Conservation (phyloP, 2,113 vertebrate genomes). For the Brachirus orientalis region DNA sequence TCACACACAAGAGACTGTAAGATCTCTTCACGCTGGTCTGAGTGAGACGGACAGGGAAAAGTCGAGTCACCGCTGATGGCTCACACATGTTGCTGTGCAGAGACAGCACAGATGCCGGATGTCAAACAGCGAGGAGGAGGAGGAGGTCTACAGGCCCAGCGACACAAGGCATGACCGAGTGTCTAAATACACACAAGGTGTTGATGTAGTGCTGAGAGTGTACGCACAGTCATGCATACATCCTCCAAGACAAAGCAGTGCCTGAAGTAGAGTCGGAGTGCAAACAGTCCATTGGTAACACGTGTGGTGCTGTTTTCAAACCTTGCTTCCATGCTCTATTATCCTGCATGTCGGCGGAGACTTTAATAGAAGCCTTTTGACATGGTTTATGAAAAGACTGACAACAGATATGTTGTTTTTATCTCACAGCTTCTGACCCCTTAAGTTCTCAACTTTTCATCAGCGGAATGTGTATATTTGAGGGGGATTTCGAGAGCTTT, state of each 20-base stretch:
- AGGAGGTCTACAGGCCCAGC: conserved; percentile 54
- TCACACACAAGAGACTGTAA: conserved; percentile 34
- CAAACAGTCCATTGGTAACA: conserved; percentile 29
- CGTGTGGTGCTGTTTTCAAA: conserved; percentile 31
- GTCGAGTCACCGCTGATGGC: conserved; percentile 58
- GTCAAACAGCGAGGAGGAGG: conserved; percentile 61
- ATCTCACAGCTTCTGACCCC: background rate
- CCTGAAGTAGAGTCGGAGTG: conserved; percentile 12
- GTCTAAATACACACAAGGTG: conserved; percentile 62
- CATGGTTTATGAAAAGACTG: background rate
- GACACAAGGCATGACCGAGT: conserved; percentile 60
- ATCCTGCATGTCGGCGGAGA: conserved; percentile 3
- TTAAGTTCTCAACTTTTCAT: background rate
- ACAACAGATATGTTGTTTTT: conserved; percentile 1
- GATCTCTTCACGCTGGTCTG: conserved; percentile 47
- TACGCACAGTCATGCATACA: conserved; percentile 31
- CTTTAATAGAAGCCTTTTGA: conserved; percentile 19
- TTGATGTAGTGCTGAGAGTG: conserved; percentile 50
- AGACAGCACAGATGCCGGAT: conserved; percentile 45
- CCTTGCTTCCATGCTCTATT: conserved; percentile 25
- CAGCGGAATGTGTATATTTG: background rate
- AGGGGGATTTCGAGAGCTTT: conserved; percentile 1
- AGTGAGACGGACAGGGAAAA: conserved; percentile 42
- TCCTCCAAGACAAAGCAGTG: conserved; percentile 28
- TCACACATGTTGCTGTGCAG: conserved; percentile 67